These are phyloP conservation scores for Taeniopygia guttata DNA, from an alignment of 2,797 vertebrate species.

Conservation along the genomic window DNA sequence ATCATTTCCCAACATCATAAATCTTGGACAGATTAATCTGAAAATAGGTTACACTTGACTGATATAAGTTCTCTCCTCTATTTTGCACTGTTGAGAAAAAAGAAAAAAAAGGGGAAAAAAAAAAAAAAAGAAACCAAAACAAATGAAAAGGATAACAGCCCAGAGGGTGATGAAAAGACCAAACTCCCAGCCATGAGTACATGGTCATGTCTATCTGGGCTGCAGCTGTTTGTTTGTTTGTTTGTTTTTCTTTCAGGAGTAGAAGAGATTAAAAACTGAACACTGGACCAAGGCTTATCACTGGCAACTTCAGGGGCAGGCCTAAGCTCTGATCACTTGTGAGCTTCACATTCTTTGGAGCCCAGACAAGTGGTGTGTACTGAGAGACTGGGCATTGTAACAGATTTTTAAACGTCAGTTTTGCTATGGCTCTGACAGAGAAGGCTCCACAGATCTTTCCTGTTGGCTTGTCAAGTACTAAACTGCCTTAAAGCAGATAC, in stretches of 20 bases:
- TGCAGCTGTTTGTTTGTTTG: not conserved
- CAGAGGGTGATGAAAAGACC: not conserved
- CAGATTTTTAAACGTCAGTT: not conserved
- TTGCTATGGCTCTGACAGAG: not conserved
- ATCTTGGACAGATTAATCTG: not conserved
- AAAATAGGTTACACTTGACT: not conserved
- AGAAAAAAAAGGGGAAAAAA: not conserved
- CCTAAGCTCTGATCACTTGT: not conserved
- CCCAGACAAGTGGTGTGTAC: not conserved
- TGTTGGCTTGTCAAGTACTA: not conserved
- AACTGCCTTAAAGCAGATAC: not conserved
- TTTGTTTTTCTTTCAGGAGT: not conserved
- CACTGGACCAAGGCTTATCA: not conserved
- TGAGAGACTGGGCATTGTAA: not conserved
- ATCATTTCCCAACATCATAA: not conserved
- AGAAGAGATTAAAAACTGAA: not conserved
- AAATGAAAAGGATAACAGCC: not conserved
- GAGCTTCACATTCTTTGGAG: not conserved
- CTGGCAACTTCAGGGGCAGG: not conserved
- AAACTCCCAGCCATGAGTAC: fast-evolving
- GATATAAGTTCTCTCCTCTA: not conserved
- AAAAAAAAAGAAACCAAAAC: not conserved
- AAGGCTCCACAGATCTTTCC: not conserved
- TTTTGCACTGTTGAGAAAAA: not conserved
- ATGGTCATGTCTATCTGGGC: not conserved